Conservation (phyloP, 2,888 invertebrate species). For the Empis livida region DNA sequence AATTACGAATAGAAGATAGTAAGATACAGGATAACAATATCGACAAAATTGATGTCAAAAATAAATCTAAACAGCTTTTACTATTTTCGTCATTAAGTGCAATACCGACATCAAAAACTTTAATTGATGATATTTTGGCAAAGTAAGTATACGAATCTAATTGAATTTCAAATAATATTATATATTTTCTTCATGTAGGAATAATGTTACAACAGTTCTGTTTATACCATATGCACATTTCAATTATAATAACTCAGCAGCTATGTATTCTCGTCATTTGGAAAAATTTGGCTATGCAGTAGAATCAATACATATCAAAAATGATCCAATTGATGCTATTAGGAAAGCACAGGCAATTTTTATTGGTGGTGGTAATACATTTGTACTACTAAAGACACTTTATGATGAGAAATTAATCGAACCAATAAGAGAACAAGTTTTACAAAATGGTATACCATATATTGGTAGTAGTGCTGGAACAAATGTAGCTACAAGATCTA, state of each 20-base stretch:
- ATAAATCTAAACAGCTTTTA: too few species aligned
- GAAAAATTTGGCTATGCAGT: slow-evolving; percentile 51
- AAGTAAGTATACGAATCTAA: too few species aligned
- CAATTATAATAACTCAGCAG: slow-evolving; percentile 51
- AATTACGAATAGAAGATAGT: too few species aligned
- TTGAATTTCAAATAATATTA: too few species aligned
- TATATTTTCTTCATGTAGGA: slow-evolving; percentile 30
- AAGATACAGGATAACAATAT: too few species aligned
- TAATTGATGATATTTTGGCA: too few species aligned
- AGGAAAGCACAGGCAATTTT: slow-evolving; percentile 54
- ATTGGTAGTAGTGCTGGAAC: slow-evolving; percentile 74
- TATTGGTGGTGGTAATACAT: slow-evolving; percentile 73
- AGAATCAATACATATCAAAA: slow-evolving; percentile 49
- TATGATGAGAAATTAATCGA: slow-evolving; percentile 54
- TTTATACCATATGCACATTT: slow-evolving; percentile 65
- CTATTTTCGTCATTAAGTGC: too few species aligned
- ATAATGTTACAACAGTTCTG: slow-evolving; percentile 47
- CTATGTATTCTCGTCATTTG: slow-evolving; percentile 44
- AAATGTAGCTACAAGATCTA: slow-evolving; percentile 69
- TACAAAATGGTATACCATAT: slow-evolving; percentile 51
- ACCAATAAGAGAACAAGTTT: slow-evolving; percentile 47
- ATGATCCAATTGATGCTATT: slow-evolving; percentile 44
- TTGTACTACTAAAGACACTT: slow-evolving; percentile 53
- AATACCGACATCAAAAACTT: too few species aligned
- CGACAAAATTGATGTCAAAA: too few species aligned